These are phyloP conservation scores for Lanistes nyassanus DNA, from an alignment of 1,140 invertebrate genomes.

Conservation along the genomic window DNA sequence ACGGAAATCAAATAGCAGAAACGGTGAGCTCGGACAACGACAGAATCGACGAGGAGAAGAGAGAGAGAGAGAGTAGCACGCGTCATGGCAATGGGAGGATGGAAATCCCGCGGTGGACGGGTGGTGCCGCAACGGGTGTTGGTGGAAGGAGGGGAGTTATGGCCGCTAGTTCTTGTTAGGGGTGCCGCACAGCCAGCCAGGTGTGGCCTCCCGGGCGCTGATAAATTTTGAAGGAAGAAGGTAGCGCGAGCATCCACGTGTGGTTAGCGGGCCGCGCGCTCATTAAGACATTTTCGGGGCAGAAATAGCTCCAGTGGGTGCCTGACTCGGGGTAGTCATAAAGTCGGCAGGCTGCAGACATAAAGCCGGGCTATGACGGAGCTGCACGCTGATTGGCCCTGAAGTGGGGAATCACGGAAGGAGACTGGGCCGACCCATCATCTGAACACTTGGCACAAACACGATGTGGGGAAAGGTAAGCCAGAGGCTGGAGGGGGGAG, in stretches of 20 bases:
- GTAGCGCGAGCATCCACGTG: constrained; percentile 21
- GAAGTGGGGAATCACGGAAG: too few relatives aligned
- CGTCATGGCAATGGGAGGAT: too few relatives aligned
- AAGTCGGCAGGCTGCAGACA: constrained; percentile 16
- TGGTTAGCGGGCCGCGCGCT: constrained; percentile 1
- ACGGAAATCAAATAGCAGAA: too few relatives aligned
- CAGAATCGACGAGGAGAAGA: too few relatives aligned
- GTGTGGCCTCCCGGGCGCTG: constrained; percentile 14
- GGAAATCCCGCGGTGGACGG: too few relatives aligned
- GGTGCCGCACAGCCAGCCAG: constrained; percentile 9
- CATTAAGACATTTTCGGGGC: constrained; percentile 22
- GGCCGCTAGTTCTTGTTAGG: constrained; percentile 23
- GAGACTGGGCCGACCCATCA: too few relatives aligned
- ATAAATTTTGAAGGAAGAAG: constrained; percentile 27
- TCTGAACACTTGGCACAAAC: too few relatives aligned
- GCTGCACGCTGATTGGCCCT: constrained; percentile 16
- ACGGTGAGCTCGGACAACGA: too few relatives aligned
- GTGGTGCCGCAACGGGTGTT: too few relatives aligned
- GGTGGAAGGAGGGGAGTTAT: constrained; percentile 6
- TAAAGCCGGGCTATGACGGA: constrained; percentile 26
- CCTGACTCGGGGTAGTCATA: constrained; percentile 16
- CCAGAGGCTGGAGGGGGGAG: background rate
- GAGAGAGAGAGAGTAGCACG: too few relatives aligned
- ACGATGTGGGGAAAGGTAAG: too few relatives aligned
- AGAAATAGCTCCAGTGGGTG: constrained; percentile 20